Percentiles rank a stretch among this genome's conserved stretches.
Evolutionary conservation across 2,888 invertebrate genomes (phyloP).

Genomic region (Theretra japonica): DNA sequence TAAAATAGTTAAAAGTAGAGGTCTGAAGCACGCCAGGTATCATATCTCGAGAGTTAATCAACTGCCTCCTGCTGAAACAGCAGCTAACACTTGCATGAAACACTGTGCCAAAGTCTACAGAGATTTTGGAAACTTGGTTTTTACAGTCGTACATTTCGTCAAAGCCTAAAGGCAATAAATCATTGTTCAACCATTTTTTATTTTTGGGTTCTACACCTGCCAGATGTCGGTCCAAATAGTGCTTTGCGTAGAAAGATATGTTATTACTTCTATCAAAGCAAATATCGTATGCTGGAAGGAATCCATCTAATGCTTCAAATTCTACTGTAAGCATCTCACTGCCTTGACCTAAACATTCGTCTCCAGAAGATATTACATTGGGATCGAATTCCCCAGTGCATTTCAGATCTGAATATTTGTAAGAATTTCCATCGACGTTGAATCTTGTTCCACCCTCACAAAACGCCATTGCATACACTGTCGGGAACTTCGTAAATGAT

Average conservation of each 20-base stretch:
- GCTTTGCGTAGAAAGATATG: constrained; percentile 51
- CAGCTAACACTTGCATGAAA: constrained; percentile 49
- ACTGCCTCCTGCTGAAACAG: constrained; percentile 58
- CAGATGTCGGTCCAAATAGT: constrained; percentile 41
- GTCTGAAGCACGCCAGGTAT: constrained; percentile 54
- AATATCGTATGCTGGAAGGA: constrained; percentile 53
- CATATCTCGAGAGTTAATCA: constrained; percentile 59
- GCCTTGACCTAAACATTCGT: constrained; percentile 42
- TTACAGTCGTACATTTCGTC: constrained; percentile 53
- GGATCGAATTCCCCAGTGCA: constrained; percentile 51
- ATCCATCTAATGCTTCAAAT: constrained; percentile 39
- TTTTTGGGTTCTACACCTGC: constrained; percentile 37
- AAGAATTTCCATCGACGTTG: constrained; percentile 39
- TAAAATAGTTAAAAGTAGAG: constrained; percentile 56
- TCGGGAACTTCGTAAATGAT: constrained; percentile 42
- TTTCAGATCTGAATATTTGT: constrained; percentile 51
- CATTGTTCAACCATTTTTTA: constrained; percentile 45
- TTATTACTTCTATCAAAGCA: constrained; percentile 53
- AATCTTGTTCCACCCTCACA: constrained; percentile 51
- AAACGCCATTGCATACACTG: constrained; percentile 38
- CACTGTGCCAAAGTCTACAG: constrained; percentile 36
- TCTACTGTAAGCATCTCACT: constrained; percentile 52
- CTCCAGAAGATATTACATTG: constrained; percentile 38
- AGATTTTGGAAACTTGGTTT: constrained; percentile 46
- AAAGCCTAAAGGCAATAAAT: constrained; percentile 43